phyloP scores from a whole-genome alignment of 2,113 vertebrate species.

The Anas platyrhynchos region DNA sequence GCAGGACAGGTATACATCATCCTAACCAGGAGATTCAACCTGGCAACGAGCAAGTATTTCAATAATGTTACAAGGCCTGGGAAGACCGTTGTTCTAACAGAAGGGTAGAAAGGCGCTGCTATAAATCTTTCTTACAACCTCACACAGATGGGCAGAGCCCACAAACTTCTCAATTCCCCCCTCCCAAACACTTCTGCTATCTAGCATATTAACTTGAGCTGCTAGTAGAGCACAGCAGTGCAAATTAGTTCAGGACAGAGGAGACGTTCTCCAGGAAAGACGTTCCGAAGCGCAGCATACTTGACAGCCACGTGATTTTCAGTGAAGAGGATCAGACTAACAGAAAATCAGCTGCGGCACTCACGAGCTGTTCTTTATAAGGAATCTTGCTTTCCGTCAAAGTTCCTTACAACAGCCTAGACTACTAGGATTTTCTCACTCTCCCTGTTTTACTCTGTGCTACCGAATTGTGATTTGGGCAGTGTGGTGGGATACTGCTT shows the following conservation, averaged over 20 bases:
- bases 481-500: neutral
- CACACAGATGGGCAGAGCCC: neutral
- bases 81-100: neutral
- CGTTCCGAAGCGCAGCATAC: neutral
- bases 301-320: neutral
- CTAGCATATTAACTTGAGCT: neutral
- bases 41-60: neutral
- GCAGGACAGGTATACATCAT: neutral
- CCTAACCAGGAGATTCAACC: neutral
- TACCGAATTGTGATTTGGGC: neutral
- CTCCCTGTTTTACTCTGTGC: neutral
- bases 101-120: neutral
- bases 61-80: neutral
- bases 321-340: neutral
- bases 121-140: neutral
- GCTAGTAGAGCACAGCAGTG: too few relatives aligned
- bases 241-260: neutral
- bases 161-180: neutral
- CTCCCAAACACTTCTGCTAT: neutral
- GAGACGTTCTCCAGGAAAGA: neutral
- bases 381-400: neutral
- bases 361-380: neutral
- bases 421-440: neutral
- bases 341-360: neutral
- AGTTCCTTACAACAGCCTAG: neutral